These are phyloP conservation scores for Colletes gigas DNA, from an alignment of 1,140 invertebrate genomes.

Conservation along the genomic window DNA sequence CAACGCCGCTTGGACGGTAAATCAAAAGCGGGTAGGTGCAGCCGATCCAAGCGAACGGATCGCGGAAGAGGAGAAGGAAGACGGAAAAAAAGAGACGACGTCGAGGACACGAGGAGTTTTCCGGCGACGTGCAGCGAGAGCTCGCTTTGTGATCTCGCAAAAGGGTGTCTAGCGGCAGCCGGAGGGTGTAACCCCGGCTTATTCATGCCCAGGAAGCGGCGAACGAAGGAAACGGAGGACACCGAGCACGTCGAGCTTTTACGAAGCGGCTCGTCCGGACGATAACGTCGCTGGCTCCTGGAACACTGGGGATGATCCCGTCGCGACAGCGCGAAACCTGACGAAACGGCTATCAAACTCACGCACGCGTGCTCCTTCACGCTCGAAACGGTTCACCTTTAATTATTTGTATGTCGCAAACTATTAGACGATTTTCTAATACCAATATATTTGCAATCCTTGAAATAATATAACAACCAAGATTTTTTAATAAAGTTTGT, in stretches of 20 bases:
- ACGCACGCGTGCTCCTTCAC: too few relatives aligned
- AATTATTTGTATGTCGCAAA: too few relatives aligned
- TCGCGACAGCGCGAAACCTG: slow-evolving; percentile 9
- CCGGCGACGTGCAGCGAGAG: slow-evolving; percentile 66
- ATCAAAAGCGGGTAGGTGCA: slow-evolving; percentile 55
- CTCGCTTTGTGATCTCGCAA: slow-evolving; percentile 68
- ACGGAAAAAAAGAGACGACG: slow-evolving; percentile 35
- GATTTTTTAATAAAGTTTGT: too few relatives aligned
- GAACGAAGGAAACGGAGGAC: slow-evolving; percentile 76
- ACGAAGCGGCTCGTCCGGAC: slow-evolving; percentile 45
- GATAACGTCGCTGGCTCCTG: slow-evolving; percentile 63
- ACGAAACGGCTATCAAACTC: background rate
- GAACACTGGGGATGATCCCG: slow-evolving; percentile 26
- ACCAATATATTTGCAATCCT: too few relatives aligned
- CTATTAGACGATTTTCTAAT: too few relatives aligned
- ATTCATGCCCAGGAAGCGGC: slow-evolving; percentile 77
- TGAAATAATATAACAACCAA: too few relatives aligned
- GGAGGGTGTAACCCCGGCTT: slow-evolving; percentile 76
- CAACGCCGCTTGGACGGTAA: slow-evolving; percentile 59
- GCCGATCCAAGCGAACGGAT: slow-evolving; percentile 50
- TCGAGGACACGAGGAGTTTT: slow-evolving; percentile 71
- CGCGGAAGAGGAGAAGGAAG: slow-evolving; percentile 37
- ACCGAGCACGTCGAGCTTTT: slow-evolving; percentile 73
- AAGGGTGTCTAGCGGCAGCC: slow-evolving; percentile 73
- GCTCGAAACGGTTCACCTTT: too few relatives aligned